A percentile compares a stretch with the other conserved stretches of the same genome.
These are phyloP conservation scores for Lepilemur septentrionalis DNA, from an alignment of 2,797 vertebrate species.

Conservation along the genomic window DNA sequence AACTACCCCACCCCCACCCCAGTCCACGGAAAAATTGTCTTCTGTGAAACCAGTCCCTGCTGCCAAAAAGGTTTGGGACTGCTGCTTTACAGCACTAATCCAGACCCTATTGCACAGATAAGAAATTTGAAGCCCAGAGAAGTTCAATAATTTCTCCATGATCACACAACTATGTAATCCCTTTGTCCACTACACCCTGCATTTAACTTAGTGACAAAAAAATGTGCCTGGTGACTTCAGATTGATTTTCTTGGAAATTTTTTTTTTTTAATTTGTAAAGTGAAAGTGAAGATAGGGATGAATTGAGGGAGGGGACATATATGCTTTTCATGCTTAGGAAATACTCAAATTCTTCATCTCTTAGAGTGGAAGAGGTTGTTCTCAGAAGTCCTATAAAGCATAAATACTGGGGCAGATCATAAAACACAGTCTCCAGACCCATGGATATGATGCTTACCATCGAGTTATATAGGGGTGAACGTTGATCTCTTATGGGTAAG, in stretches of 20 bases:
- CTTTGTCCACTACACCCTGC: background rate
- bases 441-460: background rate
- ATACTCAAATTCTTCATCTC: background rate
- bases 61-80: too few species aligned
- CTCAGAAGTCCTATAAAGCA: background rate
- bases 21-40: too few species aligned
- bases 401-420: background rate
- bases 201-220: background rate
- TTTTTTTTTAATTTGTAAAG: constrained; percentile 11
- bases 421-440: background rate
- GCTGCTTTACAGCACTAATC: background rate
- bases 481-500: background rate
- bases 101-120: constrained; percentile 23
- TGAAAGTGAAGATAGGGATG: background rate
- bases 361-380: background rate
- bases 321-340: background rate
- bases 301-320: background rate
- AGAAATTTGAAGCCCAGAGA: background rate
- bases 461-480: background rate
- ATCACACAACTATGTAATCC: background rate
- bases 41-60: too few species aligned
- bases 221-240: background rate
- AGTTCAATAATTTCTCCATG: background rate
- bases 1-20: too few species aligned
- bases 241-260: background rate